Base-by-base conservation (phyloP, 2,888 invertebrate species). In the Calameuta filiformis region DNA sequence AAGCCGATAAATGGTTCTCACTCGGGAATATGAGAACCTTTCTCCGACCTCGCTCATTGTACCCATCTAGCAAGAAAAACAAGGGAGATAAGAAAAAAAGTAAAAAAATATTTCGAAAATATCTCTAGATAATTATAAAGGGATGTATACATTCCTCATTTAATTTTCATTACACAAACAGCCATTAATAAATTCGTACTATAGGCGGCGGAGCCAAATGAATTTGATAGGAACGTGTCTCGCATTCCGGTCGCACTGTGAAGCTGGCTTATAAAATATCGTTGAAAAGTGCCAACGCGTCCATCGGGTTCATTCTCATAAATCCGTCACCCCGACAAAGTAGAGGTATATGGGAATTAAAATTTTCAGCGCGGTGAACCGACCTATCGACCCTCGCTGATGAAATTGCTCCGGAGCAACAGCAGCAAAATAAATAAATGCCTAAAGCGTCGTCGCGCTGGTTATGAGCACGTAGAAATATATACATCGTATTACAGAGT, bases 1-100 rank as follows among this genome's bases (percentile, higher is more conserved):
- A 79, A 79, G 76, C 78, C 80, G 79, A 79, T 84, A 84, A 84
- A 81, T 79, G 81, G 35, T 33, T 71, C 31, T 71, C 71, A 30
- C 71, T 71, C 33, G 71, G 71, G 31, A 71, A 71, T 71, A 33
- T 33, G 33, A 71, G 71, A 71, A 33, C 40, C 9, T 15, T 9
- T 23, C 40, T 56, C 40, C 1, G 23, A 23, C 23, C 40, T 23
- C 9, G 2, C 40, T 56, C 23, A 23, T 56, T 56, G 40, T 56
- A 6, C 23, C 9, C 6, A 9, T 56, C 40, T 56, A 23, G 40
- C 9, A 56, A 56, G 40, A 56, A 56, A 56, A 56, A 56, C 40
- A 56, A 56, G 6, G 23, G 23, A 15, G 15, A 15, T 6, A 56
- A 56, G 23, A 12, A 56, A 23, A 56, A 56, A 15, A 56, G 23